A percentile compares a stretch with the other conserved stretches of the same genome.
Conservation (phyloP, 2,113 vertebrate genomes). For the Periophthalmus modestus region DNA sequence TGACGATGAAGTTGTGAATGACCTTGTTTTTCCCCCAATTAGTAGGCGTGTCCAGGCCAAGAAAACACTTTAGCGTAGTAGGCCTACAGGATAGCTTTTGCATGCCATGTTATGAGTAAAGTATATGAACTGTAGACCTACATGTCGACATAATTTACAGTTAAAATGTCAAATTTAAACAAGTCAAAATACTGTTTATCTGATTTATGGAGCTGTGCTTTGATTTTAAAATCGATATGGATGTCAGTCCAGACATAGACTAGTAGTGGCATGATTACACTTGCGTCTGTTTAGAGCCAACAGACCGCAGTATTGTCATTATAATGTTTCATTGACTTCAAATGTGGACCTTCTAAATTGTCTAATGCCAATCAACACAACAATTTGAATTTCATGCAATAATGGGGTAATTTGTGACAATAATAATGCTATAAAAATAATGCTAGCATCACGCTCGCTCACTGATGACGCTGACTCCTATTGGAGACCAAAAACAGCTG, state of each 20-base stretch:
- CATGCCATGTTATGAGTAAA: not conserved
- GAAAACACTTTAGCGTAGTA: not conserved
- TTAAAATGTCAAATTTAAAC: conserved; percentile 27
- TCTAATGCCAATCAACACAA: not conserved
- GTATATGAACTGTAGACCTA: not conserved
- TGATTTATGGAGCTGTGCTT: conserved; percentile 59
- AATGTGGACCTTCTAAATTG: not conserved
- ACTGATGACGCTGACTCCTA: not conserved
- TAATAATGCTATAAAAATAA: too few relatives aligned
- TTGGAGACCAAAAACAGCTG: not conserved
- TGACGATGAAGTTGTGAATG: conserved; percentile 82
- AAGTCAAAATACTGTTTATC: conserved; percentile 61
- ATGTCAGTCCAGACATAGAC: not conserved
- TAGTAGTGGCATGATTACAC: conserved; percentile 6
- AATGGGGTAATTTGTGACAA: not conserved
- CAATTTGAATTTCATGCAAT: not conserved
- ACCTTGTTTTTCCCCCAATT: conserved; percentile 77
- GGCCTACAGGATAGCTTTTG: not conserved
- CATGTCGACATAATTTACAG: not conserved
- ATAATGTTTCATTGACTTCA: not conserved
- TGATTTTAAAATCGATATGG: conserved; percentile 68
- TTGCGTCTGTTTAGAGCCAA: conserved; percentile 15
- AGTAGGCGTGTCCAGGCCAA: conserved; percentile 48
- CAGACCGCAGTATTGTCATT: not conserved
- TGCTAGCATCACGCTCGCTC: too few relatives aligned